Evolutionary conservation across 2,888 invertebrate genomes (phyloP), one percentile per base, ranked within the genome.

Genomic region (Miltochrista miniata): DNA sequence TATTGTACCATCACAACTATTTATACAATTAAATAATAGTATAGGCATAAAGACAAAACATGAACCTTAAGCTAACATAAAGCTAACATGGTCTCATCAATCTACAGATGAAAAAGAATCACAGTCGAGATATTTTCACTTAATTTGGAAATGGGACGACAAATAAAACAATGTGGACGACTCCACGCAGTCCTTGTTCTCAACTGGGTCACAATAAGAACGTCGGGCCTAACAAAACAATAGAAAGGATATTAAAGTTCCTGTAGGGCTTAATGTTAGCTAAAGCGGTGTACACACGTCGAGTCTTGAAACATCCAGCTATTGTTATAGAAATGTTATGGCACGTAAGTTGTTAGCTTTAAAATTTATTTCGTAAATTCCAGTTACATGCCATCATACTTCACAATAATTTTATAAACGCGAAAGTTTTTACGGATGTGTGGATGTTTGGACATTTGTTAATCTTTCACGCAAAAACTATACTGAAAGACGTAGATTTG

Each of bases 251-350:
- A 53, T 53, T 47, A 57, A 54, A 61, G 49, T 57, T 61, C 41
- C 40, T 54, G 53, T 52, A 57, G 48, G 48, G 45, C 37, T 48
- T 45, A 15, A 39, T 44, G 57, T 57, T 45, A 41, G 45, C 47
- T 60, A 45, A 54, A 62, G 53, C 59, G 2, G 45, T 51, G 52
- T 52, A 62, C 45, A 59, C 63, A 55, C 10, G 31, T 46, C 11
- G n/a, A 40, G 41, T 57, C 45, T 51, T 51, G 70, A 38, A 34
- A 38, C 1, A 33, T 24, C 14, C 31, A 48, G 14, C 37, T 18
- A 29, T 34, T 2, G 30, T 11, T 14, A 31, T 14, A 14, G 13
- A 42, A 42, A 30, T 31, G n/a, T n/a, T n/a, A 24, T 4, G 18
- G 5, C 18, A 24, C 18, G 18, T n/a, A n/a, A n/a, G n/a, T n/a